Evolutionary conservation across 1,140 invertebrate species (phyloP), one percentile per base, ranked within the genome.

Genomic region (Paraescarpia echinospica): DNA sequence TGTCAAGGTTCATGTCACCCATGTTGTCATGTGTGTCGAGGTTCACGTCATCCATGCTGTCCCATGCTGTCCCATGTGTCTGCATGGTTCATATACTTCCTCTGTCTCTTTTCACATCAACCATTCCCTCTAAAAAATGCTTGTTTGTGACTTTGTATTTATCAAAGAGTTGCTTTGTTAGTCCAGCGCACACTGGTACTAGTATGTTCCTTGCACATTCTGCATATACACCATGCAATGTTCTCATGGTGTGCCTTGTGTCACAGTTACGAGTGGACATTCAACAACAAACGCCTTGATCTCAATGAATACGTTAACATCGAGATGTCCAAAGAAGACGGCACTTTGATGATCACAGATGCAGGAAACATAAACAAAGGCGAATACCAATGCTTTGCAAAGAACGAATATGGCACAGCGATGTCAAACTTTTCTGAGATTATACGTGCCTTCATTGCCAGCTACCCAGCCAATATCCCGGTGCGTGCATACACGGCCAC

Each of bases 331-430:
- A 77, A 77, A 31, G 59, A 77, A 77, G 59, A 77, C 27, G 59
- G 59, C 27, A 77, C 59, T 77, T 31, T 77, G 27, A 27, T 31
- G 0, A 22, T 77, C 59, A 77, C 18, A 2, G 12, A 31, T 14
- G 59, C 18, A 18, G 22, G 18, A 14, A 18, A 77, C 22, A 77
- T 77, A 77, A 77, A 92, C 92, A 89, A 92, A 31, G 92, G 92
- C 51, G 27, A 59, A 9, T 93, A 93, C 90, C 92, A 91, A 33
- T 93, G 92, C 51, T 90, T 93, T 33, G 91, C 92, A 31, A 27
- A 51, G 33, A 93, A 93, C 91, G 90, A 93, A 89, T 92, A 91
- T 33, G 92, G 92, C 48, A 92, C 33, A 1, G 92, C 91, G 9
- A 77, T 92, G 35, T 93, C 92, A 22, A 89, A 92, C 91, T 18